These are phyloP conservation scores for Linepithema humile DNA, from an alignment of 1,140 invertebrate genomes.

Conservation along the genomic window DNA sequence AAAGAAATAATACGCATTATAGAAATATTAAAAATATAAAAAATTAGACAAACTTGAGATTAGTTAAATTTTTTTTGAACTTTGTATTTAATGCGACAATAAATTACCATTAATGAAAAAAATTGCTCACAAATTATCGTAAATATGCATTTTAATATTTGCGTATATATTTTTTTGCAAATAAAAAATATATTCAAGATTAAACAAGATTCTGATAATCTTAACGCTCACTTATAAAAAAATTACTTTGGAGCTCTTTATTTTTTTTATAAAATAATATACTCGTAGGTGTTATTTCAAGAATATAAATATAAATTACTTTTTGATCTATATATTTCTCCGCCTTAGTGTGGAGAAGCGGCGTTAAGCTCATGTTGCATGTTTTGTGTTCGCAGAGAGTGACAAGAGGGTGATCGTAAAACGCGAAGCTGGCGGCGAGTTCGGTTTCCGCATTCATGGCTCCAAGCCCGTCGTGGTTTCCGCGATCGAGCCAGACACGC, in stretches of 20 bases:
- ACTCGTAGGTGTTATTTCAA: not conserved
- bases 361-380: no score
- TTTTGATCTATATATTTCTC: no score
- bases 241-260: no score
- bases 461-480: constrained; percentile 98
- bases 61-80: not conserved
- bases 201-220: no score
- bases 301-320: not conserved
- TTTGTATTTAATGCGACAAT: not conserved
- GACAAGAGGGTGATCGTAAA: constrained; percentile 94
- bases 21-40: not conserved
- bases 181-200: not conserved
- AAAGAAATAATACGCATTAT: not conserved
- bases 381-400: constrained; percentile 87
- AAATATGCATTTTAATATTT: not conserved
- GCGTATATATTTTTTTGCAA: not conserved
- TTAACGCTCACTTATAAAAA: no score
- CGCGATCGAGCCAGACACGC: constrained; percentile 95
- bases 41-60: not conserved
- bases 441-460: constrained; percentile 97
- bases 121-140: not conserved
- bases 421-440: constrained; percentile 92
- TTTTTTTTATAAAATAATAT: no score
- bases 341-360: no score
- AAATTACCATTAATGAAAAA: not conserved